A percentile compares a stretch with the other conserved stretches of the same genome.
Evolutionary conservation across 2,888 invertebrate species (phyloP).

Genomic region (Epistrophella euchroma): DNA sequence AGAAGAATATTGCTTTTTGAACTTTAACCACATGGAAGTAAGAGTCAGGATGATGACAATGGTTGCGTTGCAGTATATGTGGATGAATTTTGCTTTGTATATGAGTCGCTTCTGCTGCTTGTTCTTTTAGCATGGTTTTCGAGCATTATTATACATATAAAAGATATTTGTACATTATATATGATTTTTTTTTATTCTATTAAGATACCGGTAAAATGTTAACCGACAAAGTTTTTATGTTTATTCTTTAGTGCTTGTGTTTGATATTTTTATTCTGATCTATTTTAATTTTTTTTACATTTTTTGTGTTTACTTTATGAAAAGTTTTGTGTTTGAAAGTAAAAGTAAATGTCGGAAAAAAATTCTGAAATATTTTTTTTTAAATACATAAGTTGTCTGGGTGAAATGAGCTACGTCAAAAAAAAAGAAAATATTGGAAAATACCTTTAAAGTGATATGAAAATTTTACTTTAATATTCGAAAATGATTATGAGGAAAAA

Average conservation of each 20-base stretch:
- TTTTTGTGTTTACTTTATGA: background rate
- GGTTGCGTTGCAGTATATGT: constrained; percentile 1
- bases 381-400: background rate
- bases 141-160: background rate
- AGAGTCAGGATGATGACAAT: constrained; percentile 20
- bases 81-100: background rate
- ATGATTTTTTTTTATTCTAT: background rate
- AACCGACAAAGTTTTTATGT: constrained; percentile 1
- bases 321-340: background rate
- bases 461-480: background rate
- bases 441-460: background rate
- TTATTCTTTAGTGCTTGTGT: background rate
- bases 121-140: background rate
- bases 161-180: background rate
- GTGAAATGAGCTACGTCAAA: background rate
- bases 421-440: background rate
- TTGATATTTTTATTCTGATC: background rate
- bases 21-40: constrained; percentile 29
- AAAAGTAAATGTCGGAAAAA: background rate
- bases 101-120: background rate
- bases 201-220: constrained; percentile 3
- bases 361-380: background rate
- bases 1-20: constrained; percentile 68
- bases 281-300: background rate
- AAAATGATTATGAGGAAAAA: too few relatives aligned